Evolutionary conservation across 2,797 vertebrate species (phyloP).

Genomic region (Alauda arvensis): DNA sequence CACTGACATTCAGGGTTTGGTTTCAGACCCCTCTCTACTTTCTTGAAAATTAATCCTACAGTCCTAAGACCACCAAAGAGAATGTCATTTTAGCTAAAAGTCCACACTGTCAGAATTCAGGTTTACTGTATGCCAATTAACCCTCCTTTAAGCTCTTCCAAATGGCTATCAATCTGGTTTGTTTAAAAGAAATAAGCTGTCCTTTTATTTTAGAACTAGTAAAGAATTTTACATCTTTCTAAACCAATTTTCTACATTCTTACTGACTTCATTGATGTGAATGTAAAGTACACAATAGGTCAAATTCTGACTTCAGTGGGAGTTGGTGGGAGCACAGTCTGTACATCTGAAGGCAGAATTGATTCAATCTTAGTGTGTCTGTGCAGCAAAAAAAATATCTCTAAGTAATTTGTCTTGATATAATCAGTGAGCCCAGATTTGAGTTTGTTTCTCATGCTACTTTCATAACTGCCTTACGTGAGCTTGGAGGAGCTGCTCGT

Average conservation of each 20-base stretch:
- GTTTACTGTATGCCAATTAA: constrained; percentile 47
- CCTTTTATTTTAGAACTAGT: constrained; percentile 27
- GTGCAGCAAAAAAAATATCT: not conserved
- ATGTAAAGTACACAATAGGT: constrained; percentile 43
- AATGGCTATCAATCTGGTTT: constrained; percentile 40
- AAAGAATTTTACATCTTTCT: constrained; percentile 34
- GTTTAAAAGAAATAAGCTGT: constrained; percentile 37
- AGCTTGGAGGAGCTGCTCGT: not conserved
- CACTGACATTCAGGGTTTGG: constrained; percentile 7
- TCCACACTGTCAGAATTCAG: constrained; percentile 23
- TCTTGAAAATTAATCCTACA: constrained; percentile 44
- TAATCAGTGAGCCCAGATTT: not conserved
- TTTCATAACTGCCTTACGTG: not conserved
- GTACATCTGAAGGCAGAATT: constrained; percentile 26
- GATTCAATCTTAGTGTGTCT: not conserved
- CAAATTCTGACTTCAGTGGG: constrained; percentile 41
- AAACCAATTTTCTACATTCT: constrained; percentile 46
- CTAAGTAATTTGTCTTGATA: not conserved
- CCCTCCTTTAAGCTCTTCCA: constrained; percentile 41
- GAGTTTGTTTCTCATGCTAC: not conserved
- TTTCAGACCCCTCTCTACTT: constrained; percentile 31
- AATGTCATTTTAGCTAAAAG: constrained; percentile 44
- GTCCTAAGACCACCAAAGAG: constrained; percentile 43
- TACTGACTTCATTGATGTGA: constrained; percentile 29
- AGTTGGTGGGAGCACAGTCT: constrained; percentile 21